These are phyloP conservation scores for Ypsolopha scabrella DNA, from an alignment of 2,888 invertebrate species.

Conservation along the genomic window DNA sequence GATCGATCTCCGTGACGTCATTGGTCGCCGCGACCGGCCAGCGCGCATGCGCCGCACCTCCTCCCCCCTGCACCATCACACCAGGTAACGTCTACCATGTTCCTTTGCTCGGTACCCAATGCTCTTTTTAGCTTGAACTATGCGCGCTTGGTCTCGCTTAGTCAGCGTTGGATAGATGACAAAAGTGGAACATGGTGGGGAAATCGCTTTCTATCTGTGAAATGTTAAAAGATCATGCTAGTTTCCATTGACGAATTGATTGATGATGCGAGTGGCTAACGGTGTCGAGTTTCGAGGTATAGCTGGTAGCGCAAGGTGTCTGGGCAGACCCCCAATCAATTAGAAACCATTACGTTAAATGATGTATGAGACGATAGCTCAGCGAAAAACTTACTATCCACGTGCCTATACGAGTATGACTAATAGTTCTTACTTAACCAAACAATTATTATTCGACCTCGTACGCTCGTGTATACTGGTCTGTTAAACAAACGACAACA, in stretches of 20 bases:
- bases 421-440: too few species aligned
- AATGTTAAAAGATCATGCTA: slow-evolving; percentile 9
- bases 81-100: slow-evolving; percentile 7
- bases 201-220: not conserved
- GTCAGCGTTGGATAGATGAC: not conserved
- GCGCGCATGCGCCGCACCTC: slow-evolving; percentile 25
- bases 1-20: slow-evolving; percentile 64
- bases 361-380: too few species aligned
- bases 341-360: too few species aligned
- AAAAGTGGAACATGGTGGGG: not conserved
- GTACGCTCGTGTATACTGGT: too few species aligned
- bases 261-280: slow-evolving; percentile 21
- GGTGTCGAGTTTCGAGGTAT: too few species aligned
- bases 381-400: too few species aligned
- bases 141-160: not conserved
- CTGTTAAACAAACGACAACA: too few species aligned
- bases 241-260: slow-evolving; percentile 54
- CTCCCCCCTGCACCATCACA: slow-evolving; percentile 18
- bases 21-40: slow-evolving; percentile 18
- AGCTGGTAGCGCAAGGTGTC: too few species aligned
- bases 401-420: too few species aligned
- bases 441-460: too few species aligned
- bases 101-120: slow-evolving; percentile 16
- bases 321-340: too few species aligned
- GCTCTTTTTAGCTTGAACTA: slow-evolving; percentile 7